Evolutionary conservation across 2,797 vertebrate genomes (phyloP), one percentile per base, ranked within the genome.

Genomic region (Sternotherus odoratus): DNA sequence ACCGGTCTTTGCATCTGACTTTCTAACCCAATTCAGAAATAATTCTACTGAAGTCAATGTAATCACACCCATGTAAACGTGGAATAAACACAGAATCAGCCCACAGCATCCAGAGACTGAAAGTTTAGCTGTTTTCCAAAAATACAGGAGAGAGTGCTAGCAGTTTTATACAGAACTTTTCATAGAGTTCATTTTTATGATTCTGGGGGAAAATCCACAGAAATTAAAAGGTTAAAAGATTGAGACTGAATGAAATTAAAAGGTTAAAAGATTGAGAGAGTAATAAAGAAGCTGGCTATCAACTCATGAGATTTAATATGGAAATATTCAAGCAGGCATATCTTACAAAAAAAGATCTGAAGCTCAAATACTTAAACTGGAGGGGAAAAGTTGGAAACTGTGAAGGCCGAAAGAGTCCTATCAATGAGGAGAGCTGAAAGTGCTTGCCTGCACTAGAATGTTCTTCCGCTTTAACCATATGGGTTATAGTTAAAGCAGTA

Each of bases 331-430:
- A 93, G 23, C 16, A 88, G 95, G 86, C 66, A 84, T 19, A 89
- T 56, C 49, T 86, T 75, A 83, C 82, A 84, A 77, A 89, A 91
- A 94, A 92, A 69, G 0, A 75, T 92, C 36, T 33, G 6, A 83
- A 94, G 80, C 77, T 93, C 56, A 95, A 91, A 88, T 82, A 95
- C 85, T 94, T 95, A 95, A 46, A 57, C 13, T 75, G 85, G 48
- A 95, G 87, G 13, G 4, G 53, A 91, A 90, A 95, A 91, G 26
- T 19, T 66, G 26, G 15, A 81, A 79, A 13, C 36, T 92, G 88
- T 88, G n/a, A 88, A 46, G 15, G 16, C 26, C 86, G 57, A 87
- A 92, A 85, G 93, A 84, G 1, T 90, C 78, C 69, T 12, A 88
- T 46, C 33, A 54, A 78, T 91, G 86, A 77, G 28, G 82, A 36